Evolutionary conservation across 2,888 invertebrate species (phyloP), one percentile per base, ranked within the genome.

Genomic region (Thelaira solivaga): DNA sequence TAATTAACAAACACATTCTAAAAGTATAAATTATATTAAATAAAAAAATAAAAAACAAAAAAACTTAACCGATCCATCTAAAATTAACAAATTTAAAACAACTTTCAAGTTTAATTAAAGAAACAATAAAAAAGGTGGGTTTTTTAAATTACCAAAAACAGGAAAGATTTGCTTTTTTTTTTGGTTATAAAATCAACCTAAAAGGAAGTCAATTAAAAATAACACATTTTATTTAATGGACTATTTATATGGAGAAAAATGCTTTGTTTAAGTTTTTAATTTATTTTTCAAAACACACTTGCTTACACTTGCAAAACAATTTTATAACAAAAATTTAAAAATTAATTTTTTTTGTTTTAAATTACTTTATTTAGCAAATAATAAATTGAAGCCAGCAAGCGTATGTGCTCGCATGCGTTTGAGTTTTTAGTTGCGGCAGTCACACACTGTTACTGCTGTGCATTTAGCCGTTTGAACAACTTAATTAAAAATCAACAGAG

Each of bases 61-160:
- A 31, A 57, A 5, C 16, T 45, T 26, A 55, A 53, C 26, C 10
- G 13, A 39, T n/a, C 2, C 2, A n/a, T n/a, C n/a, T 34, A 13
- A 10, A 39, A 10, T 13, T 13, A 13, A 10, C n/a, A 39, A 24
- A 11, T 31, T 10, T 1, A 34, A 62, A 69, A 24, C 47, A 47
- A 62, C 62, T 47, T 62, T 62, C 11, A 36, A 49, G 22, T 41
- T n/a, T 10, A 41, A 31, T 20, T 29, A 34, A 67, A 11, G 16
- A 45, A 45, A 7, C 4, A 26, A 26, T n/a, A 45, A 59, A 55
- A 74, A 61, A 61, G 73, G 67, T 67, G 74, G 74, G 59, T 67
- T 65, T 41, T 5, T 4, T 16, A 24, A 24, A 7, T 10, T 11
- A 43, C 16, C 4, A 39, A 34, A 61, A 59, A 26, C 6, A 43